Base-by-base conservation (phyloP, 1,140 invertebrate genomes). In the Zaprionus capensis region DNA sequence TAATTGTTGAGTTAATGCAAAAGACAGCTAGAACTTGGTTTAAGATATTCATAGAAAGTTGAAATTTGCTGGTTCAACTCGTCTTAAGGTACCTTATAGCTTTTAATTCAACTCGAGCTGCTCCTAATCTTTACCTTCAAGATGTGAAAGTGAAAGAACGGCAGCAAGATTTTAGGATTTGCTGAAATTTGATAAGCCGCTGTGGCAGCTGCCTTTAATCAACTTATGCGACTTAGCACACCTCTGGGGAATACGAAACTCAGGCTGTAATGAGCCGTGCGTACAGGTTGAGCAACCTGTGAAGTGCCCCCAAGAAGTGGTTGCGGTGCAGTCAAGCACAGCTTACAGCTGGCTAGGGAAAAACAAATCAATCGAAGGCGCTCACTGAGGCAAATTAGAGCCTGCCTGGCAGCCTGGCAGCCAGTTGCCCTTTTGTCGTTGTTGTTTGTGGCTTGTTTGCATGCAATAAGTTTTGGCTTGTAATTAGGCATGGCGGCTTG, bases 401-500 rank as follows among this genome's bases (percentile, higher is more conserved):
- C 44, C 56, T 59, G 14, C 31, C 26, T 36, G 62, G 2, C 28
- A 9, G 28, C 14, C 34, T 68, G 26, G 31, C 12, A 51, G 57
- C 20, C 62, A 49, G 62, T 41, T 55, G 49, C 5, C 41, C 55
- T 53, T 51, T 51, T 64, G 44, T 64, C 22, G 24, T 51, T 53
- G 22, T 51, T 20, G 46, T 64, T 38, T 26, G 15, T 53, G 26
- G 36, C 24, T 15, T 6, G 38, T n/a, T 15, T 41, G 53, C 44
- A 71, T 71, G 56, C 49, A 31, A 65, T 59, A 71, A 76, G 58
- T 63, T 62, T 64, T 49, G 28, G 65, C 69, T 66, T 61, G 78
- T 81, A 85, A 84, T 85, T 85, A 85, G 78, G 78, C 76, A 67
- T 68, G 58, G 78, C 68, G 56, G 72, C 71, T 71, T 57, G 75